Percentiles rank a stretch among this genome's conserved stretches.
Conservation (phyloP, 2,888 invertebrate species). For the Spicauda simplicius region DNA sequence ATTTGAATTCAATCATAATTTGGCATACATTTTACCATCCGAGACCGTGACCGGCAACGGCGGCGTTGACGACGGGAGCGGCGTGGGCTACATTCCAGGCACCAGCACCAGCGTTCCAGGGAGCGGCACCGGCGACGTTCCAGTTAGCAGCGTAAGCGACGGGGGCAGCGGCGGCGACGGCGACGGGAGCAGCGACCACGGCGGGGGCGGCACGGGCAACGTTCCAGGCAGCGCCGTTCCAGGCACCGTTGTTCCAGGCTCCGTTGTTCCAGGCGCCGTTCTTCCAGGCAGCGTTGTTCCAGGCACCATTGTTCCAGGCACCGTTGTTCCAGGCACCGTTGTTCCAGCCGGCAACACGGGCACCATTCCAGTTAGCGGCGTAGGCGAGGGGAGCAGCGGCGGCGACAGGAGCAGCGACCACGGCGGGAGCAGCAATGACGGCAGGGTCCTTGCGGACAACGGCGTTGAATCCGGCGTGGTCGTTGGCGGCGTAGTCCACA, state of each 20-base stretch:
- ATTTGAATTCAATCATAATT: no score
- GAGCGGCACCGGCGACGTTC: no score
- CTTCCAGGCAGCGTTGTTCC: constrained; percentile 34
- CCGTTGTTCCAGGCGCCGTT: neutral
- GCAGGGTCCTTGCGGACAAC: neutral
- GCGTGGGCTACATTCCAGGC: neutral
- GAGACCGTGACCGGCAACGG: no score
- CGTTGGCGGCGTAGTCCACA: constrained; percentile 82
- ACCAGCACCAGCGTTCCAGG: neutral
- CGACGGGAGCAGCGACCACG: neutral
- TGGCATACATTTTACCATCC: no score
- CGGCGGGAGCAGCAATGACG: neutral
- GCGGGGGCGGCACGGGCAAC: neutral
- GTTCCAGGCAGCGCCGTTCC: neutral
- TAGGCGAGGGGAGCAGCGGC: constrained; percentile 44
- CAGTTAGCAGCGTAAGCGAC: no score
- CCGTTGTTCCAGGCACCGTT: no score
- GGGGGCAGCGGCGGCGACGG: neutral
- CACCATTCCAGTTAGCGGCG: constrained; percentile 28
- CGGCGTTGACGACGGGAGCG: no score
- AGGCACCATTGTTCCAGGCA: constrained; percentile 40
- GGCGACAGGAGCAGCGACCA: constrained; percentile 35
- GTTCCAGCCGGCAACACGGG: neutral
- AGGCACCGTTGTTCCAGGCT: constrained; percentile 16
- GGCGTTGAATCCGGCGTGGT: constrained; percentile 59